Conservation (phyloP, 2,113 vertebrate species). For the Pavo muticus region DNA sequence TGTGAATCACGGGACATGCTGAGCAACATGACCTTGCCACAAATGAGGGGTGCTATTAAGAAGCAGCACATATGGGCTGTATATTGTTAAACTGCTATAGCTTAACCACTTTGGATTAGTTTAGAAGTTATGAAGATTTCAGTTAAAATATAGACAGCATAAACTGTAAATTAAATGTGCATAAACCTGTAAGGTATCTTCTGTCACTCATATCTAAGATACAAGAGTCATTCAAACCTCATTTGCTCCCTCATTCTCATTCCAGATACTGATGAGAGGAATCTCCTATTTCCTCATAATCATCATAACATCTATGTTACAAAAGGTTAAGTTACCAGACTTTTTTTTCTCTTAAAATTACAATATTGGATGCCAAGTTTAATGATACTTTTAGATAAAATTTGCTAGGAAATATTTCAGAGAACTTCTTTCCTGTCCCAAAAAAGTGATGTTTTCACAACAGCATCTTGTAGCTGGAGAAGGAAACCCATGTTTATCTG, state of each 20-base stretch:
- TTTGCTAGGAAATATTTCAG: background rate
- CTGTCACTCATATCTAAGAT: background rate
- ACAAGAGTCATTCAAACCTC: background rate
- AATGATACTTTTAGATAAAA: background rate
- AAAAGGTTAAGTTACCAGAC: background rate
- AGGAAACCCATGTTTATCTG: background rate
- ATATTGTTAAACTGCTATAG: background rate
- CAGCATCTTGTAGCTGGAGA: background rate
- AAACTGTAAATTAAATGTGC: background rate
- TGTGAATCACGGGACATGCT: background rate
- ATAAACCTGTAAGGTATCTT: background rate
- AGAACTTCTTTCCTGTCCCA: background rate
- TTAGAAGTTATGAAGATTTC: background rate
- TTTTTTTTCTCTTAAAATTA: background rate
- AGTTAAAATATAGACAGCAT: background rate
- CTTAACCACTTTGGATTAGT: background rate
- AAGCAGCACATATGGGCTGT: background rate
- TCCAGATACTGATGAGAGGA: background rate
- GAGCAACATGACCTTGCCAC: background rate
- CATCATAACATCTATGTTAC: background rate
- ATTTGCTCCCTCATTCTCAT: background rate
- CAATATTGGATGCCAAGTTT: background rate
- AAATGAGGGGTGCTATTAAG: background rate
- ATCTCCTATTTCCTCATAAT: background rate
- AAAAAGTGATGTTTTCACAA: background rate